Percentiles rank a stretch among this genome's conserved stretches.
Conservation (phyloP, 2,113 vertebrate species). For the Cervus canadensis region DNA sequence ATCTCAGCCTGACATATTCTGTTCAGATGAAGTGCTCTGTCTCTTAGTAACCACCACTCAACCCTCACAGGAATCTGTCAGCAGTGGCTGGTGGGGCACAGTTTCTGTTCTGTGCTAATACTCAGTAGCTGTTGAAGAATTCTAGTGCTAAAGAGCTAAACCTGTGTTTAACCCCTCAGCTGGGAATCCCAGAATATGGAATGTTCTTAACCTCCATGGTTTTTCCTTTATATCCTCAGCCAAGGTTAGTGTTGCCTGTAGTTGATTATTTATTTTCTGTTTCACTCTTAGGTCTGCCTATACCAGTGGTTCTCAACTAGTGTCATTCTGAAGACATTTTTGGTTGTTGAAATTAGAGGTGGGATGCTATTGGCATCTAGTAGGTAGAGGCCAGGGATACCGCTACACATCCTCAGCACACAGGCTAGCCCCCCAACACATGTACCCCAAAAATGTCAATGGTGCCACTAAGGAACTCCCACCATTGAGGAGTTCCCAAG, state of each 20-base stretch:
- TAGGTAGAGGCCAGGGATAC: background rate
- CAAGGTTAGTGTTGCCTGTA: background rate
- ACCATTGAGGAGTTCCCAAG: background rate
- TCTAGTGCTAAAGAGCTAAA: conserved; percentile 19
- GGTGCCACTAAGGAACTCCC: background rate
- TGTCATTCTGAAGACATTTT: background rate
- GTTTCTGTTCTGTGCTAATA: conserved; percentile 4
- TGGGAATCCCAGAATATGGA: background rate
- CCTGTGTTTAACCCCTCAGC: background rate
- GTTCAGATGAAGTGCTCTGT: conserved; percentile 40
- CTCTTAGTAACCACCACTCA: conserved; percentile 60
- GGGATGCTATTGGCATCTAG: background rate
- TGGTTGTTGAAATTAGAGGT: background rate
- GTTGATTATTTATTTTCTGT: background rate
- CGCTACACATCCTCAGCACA: background rate
- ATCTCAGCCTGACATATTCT: conserved; percentile 47
- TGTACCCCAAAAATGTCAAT: background rate
- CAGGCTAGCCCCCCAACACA: background rate
- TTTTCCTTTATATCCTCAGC: background rate
- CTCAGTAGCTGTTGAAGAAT: conserved; percentile 44
- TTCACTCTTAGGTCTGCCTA: background rate
- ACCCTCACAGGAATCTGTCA: conserved; percentile 33
- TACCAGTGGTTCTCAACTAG: background rate
- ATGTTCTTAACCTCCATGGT: background rate
- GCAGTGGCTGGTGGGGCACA: background rate